These are phyloP conservation scores for Drosophila bocki DNA, from an alignment of 1,140 invertebrate species.

Conservation along the genomic window DNA sequence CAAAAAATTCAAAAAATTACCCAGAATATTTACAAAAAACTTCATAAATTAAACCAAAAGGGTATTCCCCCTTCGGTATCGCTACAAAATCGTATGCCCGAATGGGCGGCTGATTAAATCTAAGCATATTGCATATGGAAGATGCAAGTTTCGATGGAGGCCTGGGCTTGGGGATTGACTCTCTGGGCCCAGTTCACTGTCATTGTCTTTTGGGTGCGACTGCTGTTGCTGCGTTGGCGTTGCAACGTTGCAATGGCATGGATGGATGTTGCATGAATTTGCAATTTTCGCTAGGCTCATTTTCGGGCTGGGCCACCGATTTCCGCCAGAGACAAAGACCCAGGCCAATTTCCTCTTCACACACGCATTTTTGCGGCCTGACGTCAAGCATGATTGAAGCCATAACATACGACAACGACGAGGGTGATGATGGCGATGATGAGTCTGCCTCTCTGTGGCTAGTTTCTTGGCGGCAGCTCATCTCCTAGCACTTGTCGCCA, in stretches of 20 bases:
- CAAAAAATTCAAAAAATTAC: neutral
- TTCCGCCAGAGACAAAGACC: slow-evolving; percentile 50
- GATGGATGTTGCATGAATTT: slow-evolving; percentile 31
- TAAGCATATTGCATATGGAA: slow-evolving; percentile 16
- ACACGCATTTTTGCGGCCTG: slow-evolving; percentile 56
- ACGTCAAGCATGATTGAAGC: slow-evolving; percentile 36
- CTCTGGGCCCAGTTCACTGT: slow-evolving; percentile 49
- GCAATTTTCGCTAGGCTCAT: slow-evolving; percentile 18
- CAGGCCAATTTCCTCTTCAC: slow-evolving; percentile 34
- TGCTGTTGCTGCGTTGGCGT: slow-evolving; percentile 33
- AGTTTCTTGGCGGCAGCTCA: slow-evolving; percentile 26
- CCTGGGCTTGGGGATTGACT: slow-evolving; percentile 6
- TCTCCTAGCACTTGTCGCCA: slow-evolving; percentile 61
- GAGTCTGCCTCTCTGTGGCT: slow-evolving; percentile 20
- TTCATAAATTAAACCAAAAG: neutral
- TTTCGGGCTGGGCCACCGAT: slow-evolving; percentile 38
- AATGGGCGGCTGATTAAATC: slow-evolving; percentile 19
- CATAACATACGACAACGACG: neutral
- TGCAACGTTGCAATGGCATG: slow-evolving; percentile 13
- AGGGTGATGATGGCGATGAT: slow-evolving; percentile 2
- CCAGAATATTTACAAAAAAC: neutral
- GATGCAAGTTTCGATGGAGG: slow-evolving; percentile 13
- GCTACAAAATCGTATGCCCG: neutral
- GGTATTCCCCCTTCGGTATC: neutral
- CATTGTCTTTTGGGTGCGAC: slow-evolving; percentile 50